Base-by-base conservation (phyloP, 2,888 invertebrate species). In the Hirtodrosophila alboralis region DNA sequence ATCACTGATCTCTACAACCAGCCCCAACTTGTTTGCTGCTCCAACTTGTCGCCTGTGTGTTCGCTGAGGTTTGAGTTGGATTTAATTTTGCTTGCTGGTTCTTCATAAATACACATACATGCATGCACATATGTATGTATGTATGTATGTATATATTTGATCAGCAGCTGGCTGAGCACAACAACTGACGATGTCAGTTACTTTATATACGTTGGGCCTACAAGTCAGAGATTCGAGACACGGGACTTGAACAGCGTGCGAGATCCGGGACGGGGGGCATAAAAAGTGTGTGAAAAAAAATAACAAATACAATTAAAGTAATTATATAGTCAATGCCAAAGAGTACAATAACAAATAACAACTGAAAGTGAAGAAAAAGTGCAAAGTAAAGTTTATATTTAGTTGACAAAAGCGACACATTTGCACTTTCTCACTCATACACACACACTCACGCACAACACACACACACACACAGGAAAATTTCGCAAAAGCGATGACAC, bases 381-480 rank as follows among this genome's bases (percentile, higher is more conserved):
- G 65, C 54, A 58, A 53, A 75, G 59, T 59, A 60, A 59, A 62
- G 21, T 52, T 64, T 48, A 43, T 68, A 62, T 44, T 68, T 57
- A 56, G 56, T 86, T 81, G 79, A 77, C 64, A 86, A 75, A 72
- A 81, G 72, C 63, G 58, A 60, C 87, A 81, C 87, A 85, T 84
- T 86, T 86, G 64, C 73, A 87, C 85, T 86, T 86, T 75, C 67
- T 68, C 58, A 57, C 62, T 41, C 14, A 53, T 47, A 16, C 61
- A 51, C 41, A 43, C 41, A 28, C 26, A 31, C 34, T 14, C 49
- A 44, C 18, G 5, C 1, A 18, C 18, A 33, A 12, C 31, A 23
- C 52, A 33, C 21, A 31, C 21, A 16, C 43, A 27, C 56, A 31
- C 66, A 57, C 56, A 37, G 51, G 36, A 58, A 64, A 47, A 52